Evolutionary conservation across 2,113 vertebrate species (phyloP).

Genomic region (Microcebus murinus): DNA sequence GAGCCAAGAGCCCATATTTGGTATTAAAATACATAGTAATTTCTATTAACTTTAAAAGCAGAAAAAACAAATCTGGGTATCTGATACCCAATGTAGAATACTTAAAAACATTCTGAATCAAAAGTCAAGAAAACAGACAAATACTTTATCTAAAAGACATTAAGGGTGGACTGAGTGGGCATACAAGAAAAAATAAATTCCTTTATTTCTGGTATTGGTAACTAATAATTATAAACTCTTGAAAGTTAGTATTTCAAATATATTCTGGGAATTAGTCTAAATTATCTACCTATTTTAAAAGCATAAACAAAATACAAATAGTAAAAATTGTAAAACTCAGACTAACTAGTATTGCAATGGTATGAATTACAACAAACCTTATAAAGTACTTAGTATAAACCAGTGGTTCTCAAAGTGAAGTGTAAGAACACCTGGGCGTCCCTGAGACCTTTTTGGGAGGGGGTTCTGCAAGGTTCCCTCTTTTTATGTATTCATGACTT

Average conservation of each 20-base stretch:
- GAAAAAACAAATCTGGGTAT: background rate
- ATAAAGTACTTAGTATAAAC: background rate
- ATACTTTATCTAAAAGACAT: background rate
- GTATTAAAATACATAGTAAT: background rate
- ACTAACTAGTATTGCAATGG: background rate
- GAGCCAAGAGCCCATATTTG: background rate
- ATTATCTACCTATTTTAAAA: background rate
- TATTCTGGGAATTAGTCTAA: background rate
- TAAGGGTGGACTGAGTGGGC: background rate
- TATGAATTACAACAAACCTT: background rate
- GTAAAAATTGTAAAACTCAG: background rate
- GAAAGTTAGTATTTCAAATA: background rate
- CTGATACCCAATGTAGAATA: background rate
- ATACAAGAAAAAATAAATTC: background rate
- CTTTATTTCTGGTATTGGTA: conserved; percentile 4
- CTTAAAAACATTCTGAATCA: background rate
- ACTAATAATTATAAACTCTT: background rate
- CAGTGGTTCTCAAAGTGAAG: background rate
- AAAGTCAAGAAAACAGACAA: conserved; percentile 14
- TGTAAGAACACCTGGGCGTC: background rate
- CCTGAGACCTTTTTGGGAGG: background rate
- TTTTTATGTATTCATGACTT: background rate
- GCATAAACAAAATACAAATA: background rate
- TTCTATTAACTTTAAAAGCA: background rate
- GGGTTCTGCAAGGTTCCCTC: background rate